These are phyloP conservation scores for Odontesthes bonariensis DNA, from an alignment of 2,113 vertebrate species.

Conservation along the genomic window DNA sequence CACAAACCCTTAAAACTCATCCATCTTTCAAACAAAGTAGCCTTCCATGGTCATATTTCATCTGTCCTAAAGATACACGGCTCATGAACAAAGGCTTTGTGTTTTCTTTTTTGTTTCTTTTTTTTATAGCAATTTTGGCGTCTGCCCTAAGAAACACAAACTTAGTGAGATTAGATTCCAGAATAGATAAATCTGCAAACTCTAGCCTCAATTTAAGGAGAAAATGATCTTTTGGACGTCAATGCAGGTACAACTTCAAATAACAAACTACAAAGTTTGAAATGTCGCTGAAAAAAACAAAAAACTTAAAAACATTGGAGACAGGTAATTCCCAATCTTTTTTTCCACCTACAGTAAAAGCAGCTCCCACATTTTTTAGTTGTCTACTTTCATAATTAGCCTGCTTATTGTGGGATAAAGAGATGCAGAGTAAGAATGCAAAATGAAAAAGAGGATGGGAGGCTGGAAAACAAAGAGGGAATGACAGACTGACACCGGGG, in stretches of 20 bases:
- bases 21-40: not conserved
- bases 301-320: not conserved
- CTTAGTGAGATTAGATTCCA: too few species aligned
- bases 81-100: not conserved
- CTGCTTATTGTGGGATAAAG: not conserved
- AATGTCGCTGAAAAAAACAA: not conserved
- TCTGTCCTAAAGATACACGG: not conserved
- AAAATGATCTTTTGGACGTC: not conserved
- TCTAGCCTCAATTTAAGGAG: not conserved
- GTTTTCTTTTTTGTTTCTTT: not conserved
- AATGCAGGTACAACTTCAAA: not conserved
- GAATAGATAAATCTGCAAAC: not conserved
- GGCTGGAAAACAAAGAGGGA: conserved; percentile 33
- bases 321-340: not conserved
- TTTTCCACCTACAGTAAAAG: not conserved
- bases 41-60: not conserved
- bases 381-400: not conserved
- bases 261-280: not conserved
- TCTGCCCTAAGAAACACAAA: too few species aligned
- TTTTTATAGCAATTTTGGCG: not conserved
- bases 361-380: too few species aligned
- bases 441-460: not conserved
- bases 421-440: not conserved
- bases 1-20: not conserved
- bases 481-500: conserved; percentile 42